phyloP scores from a whole-genome alignment of 2,113 vertebrate species.

The Lycocorax pyrrhopterus region DNA sequence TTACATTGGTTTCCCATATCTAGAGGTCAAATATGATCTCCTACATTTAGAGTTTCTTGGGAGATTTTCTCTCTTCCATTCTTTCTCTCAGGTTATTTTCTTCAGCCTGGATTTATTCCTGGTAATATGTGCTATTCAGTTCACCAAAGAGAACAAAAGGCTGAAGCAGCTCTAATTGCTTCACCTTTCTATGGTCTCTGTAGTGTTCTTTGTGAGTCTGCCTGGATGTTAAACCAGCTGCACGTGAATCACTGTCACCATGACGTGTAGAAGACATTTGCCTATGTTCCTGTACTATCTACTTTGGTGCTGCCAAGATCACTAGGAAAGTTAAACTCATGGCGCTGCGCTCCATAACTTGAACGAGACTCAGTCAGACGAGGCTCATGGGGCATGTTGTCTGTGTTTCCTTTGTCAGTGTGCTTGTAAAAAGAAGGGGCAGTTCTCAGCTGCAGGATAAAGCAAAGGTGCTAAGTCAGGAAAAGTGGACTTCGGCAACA shows the following conservation, averaged over 20 bases:
- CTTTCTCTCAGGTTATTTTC: background rate
- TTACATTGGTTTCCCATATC: background rate
- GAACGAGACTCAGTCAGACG: background rate
- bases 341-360: background rate
- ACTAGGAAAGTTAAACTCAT: background rate
- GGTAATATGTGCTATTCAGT: background rate
- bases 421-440: background rate
- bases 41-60: background rate
- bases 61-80: background rate
- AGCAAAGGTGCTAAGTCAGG: background rate
- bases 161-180: background rate
- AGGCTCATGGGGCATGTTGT: background rate
- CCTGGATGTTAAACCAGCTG: background rate
- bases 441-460: background rate
- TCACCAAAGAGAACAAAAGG: background rate
- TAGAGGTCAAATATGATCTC: background rate
- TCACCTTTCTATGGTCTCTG: background rate
- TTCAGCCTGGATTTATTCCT: background rate
- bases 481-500: background rate
- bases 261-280: background rate
- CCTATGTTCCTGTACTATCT: background rate
- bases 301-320: background rate
- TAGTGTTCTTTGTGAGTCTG: background rate
- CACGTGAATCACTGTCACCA: background rate
- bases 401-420: background rate